Evolutionary conservation across 2,113 vertebrate genomes (phyloP).

Genomic region (Amblyornis subalaris): DNA sequence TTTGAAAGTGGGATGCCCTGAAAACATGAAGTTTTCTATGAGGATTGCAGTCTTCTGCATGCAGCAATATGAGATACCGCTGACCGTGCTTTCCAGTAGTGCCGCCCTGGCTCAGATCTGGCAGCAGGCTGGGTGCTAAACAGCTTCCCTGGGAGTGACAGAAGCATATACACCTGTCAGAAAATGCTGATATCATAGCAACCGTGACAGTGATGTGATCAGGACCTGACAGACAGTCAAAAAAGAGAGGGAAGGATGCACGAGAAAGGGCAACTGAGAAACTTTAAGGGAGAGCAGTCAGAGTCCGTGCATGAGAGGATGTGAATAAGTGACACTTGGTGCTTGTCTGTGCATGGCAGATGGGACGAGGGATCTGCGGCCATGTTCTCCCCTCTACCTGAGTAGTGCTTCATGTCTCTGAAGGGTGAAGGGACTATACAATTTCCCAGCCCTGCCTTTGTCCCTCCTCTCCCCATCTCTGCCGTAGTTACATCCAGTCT

Average conservation of each 20-base stretch:
- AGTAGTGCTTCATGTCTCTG: background rate
- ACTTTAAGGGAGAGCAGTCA: background rate
- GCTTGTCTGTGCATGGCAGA: background rate
- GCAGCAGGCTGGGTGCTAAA: conserved; percentile 21
- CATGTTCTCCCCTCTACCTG: background rate
- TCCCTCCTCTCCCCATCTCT: background rate
- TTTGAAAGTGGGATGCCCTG: background rate
- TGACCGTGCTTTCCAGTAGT: background rate
- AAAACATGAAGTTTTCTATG: background rate
- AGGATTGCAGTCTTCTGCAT: background rate
- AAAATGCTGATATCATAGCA: background rate
- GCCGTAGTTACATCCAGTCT: background rate
- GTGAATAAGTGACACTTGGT: fast-evolving
- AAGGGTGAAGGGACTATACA: background rate
- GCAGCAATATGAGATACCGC: background rate
- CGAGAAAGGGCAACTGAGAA: background rate
- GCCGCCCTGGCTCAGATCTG: background rate
- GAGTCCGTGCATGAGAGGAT: background rate
- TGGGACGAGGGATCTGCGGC: background rate
- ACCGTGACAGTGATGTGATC: conserved; percentile 27
- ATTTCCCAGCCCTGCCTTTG: background rate
- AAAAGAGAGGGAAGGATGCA: background rate
- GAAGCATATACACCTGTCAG: conserved; percentile 20
- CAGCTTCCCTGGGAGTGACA: conserved; percentile 12
- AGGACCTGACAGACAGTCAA: conserved; percentile 7